These are phyloP conservation scores for Zapornia atra DNA, from an alignment of 2,113 vertebrate genomes.

Conservation along the genomic window DNA sequence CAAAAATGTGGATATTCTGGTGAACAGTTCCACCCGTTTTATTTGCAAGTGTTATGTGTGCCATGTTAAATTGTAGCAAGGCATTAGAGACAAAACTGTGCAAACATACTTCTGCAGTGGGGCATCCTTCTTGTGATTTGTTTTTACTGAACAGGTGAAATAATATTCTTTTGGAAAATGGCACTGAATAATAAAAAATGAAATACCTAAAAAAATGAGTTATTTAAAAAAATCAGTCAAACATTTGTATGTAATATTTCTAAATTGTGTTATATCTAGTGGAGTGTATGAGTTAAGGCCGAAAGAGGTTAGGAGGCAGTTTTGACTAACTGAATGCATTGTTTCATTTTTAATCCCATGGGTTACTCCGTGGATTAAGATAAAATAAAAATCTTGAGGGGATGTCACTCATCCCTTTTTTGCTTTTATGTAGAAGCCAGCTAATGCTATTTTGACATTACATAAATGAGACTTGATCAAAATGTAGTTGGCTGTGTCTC, in stretches of 20 bases:
- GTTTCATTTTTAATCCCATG: constrained; percentile 26
- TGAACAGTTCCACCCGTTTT: neutral
- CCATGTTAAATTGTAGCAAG: neutral
- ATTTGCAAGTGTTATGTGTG: neutral
- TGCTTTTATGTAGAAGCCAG: constrained; percentile 15
- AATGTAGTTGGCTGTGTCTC: neutral
- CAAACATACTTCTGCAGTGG: neutral
- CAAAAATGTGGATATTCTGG: neutral
- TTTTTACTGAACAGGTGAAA: neutral
- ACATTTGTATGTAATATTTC: neutral
- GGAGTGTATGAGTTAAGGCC: neutral
- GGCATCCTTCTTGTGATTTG: neutral
- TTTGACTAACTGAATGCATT: neutral
- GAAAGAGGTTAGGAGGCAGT: neutral
- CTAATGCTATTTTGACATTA: constrained; percentile 39
- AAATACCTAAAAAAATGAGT: neutral
- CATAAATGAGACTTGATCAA: constrained; percentile 43
- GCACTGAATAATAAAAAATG: neutral
- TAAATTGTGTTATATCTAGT: neutral
- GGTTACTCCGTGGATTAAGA: neutral
- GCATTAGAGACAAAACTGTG: neutral
- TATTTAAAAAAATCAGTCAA: neutral
- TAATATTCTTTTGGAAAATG: neutral
- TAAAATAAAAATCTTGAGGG: neutral
- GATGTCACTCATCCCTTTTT: constrained; percentile 2